Evolutionary conservation across 2,888 invertebrate species (phyloP), one percentile per base, ranked within the genome.

Genomic region (Leptopilina syphax): DNA sequence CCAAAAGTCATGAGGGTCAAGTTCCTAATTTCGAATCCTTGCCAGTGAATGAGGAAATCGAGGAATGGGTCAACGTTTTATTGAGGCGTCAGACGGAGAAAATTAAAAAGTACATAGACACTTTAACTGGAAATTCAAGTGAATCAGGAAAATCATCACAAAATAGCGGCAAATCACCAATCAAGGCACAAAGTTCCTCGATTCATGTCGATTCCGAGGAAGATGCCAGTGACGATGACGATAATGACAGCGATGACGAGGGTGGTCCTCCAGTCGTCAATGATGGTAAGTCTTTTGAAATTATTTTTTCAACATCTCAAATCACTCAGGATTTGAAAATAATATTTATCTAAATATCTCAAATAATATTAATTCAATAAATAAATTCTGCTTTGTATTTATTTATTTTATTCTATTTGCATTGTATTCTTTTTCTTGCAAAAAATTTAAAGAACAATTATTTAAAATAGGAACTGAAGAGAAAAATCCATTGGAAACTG

Each of bases 41-140:
- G 10, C 91, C 93, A 0, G 87, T 90, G 0, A 92, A 94, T 84
- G 73, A 83, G 0, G 90, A 92, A 54, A 91, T 94, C 1, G 95
- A 95, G 87, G 91, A 89, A 54, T 95, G 94, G 94, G 94, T 94
- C 70, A 78, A 13, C 1, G 57, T 41, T 27, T 41, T 73, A 18
- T 73, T 73, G 41, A 73, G 57, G 2, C 54, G 34, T 9, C 73
- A 73, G 10, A 73, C 73, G 5, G 73, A 73, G n/a, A 57, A 12
- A 10, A 73, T 73, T 9, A 73, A n/a, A n/a, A 54, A 60, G 34
- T 54, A 73, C 34, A 54, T 24, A 6, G 70, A 70, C 12, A 13
- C 27, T 13, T 54, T 54, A 13, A 7, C 27, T 24, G 6, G 8
- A 10, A 27, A 54, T 27, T 7, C 8, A 4, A 57, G 4, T 27